Evolutionary conservation across 2,113 vertebrate genomes (phyloP).

Genomic region (Eurypyga helias): DNA sequence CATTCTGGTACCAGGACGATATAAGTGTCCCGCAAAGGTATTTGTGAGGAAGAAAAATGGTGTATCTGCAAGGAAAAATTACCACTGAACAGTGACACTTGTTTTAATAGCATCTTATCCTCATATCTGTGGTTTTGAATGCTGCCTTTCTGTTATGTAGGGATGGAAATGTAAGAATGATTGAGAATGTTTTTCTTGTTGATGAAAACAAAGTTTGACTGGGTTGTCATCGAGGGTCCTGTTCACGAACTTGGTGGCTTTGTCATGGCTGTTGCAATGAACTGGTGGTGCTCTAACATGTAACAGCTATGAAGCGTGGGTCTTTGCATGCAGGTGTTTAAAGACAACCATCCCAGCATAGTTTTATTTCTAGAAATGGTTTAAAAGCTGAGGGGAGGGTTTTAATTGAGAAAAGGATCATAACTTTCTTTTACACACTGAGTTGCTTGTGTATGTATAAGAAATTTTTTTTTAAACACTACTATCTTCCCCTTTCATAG

Average conservation of each 20-base stretch:
- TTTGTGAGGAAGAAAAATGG: not conserved
- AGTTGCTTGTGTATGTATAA: not conserved
- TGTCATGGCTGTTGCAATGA: slow-evolving; percentile 29
- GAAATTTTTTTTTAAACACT: not conserved
- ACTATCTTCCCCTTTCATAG: not conserved
- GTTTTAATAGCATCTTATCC: slow-evolving; percentile 35
- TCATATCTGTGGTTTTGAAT: slow-evolving; percentile 4
- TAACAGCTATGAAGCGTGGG: slow-evolving; percentile 15
- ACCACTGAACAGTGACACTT: slow-evolving; percentile 32
- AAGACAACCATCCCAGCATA: not conserved
- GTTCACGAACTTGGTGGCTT: slow-evolving; percentile 29
- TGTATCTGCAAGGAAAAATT: not conserved
- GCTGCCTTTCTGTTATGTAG: slow-evolving; percentile 34
- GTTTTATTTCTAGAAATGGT: slow-evolving; percentile 29
- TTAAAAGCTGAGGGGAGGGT: not conserved
- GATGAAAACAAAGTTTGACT: slow-evolving; percentile 68
- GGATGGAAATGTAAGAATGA: slow-evolving; percentile 33
- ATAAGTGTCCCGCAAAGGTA: not conserved
- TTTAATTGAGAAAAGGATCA: not conserved
- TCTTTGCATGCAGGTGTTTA: slow-evolving; percentile 12
- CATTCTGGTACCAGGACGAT: not conserved
- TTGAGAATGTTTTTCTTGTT: slow-evolving; percentile 40
- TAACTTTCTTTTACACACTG: not conserved
- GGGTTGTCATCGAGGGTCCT: slow-evolving; percentile 16
- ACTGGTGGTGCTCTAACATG: slow-evolving; percentile 11